Base-by-base conservation (phyloP, 2,113 vertebrate species). In the Labeo catla region DNA sequence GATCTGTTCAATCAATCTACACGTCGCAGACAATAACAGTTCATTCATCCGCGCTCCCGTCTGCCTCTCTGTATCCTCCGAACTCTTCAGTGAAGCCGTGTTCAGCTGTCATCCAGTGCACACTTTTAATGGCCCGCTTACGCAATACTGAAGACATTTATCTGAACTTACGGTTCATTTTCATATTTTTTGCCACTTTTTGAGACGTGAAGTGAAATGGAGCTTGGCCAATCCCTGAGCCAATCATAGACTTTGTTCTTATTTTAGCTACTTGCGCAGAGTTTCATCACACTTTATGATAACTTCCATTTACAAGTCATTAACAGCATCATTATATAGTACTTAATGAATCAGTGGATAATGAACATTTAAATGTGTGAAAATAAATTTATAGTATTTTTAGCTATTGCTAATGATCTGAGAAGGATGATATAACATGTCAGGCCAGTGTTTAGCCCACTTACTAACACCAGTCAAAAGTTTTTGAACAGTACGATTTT, bases 1-100 rank as follows among this genome's bases (percentile, higher is more conserved):
- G 50, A 84, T 84, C 66, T 54, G 34, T 84, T 84, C 68, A 28
- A 84, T 84, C 82, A 74, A 73, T 72, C 68, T 45, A 10, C 49
- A 50, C 68, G 45, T 84, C 28, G 8, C 36, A 16, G 50, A 74
- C 82, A 84, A 84, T 59, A 84, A 72, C 82, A 74, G 63, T 84
- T 59, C 52, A 16, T 57, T 84, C 82, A 84, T 57, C 66, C 68
- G 36, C 21, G 10, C 8, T 66, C 45, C 49, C n/a, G 23, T 34
- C 23, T n/a, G 23, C 63, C 43, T 39, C 10, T 21, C 65, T 36
- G 65, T 36, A 36, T 68, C 54, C 6, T 65, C 43, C 45, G 12
- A 65, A 39, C 66, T 54, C 65, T 83, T 70, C 28, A 73, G 10
- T 13, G 12, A 50, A 73, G 16, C 34, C 1, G 6, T 73, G 65